A percentile compares a stretch with the other conserved stretches of the same genome.
Evolutionary conservation across 2,113 vertebrate genomes (phyloP).

Genomic region (Pelmatolapia mariae): DNA sequence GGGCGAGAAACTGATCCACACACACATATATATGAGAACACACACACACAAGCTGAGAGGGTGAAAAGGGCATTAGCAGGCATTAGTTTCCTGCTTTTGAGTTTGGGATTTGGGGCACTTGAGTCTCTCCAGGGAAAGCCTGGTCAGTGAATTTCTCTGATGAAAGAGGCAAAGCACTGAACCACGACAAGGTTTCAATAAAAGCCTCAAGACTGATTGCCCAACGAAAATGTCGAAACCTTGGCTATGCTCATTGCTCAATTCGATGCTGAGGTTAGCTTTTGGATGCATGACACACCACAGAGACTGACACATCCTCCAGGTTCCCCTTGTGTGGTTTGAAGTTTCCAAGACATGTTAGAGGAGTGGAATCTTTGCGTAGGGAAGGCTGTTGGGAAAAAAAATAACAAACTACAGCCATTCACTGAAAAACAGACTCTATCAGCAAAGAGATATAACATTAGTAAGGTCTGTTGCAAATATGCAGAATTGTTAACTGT

Average conservation of each 20-base stretch:
- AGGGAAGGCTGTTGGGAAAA: neutral
- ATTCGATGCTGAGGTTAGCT: neutral
- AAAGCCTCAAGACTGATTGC: neutral
- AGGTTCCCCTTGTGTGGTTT: neutral
- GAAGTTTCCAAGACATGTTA: constrained; percentile 19
- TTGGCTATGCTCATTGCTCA: constrained; percentile 5
- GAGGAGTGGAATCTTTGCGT: neutral
- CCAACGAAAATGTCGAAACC: neutral
- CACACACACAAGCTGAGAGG: constrained; percentile 1
- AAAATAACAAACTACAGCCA: neutral
- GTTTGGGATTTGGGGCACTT: constrained; percentile 32
- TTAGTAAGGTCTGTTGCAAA: neutral
- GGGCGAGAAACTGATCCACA: neutral
- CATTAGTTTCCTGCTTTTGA: constrained; percentile 38
- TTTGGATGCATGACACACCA: constrained; percentile 26
- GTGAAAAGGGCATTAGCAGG: constrained; percentile 26
- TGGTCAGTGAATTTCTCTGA: neutral
- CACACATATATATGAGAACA: neutral
- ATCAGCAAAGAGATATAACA: neutral
- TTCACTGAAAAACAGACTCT: neutral
- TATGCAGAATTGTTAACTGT: neutral
- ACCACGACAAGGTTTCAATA: neutral
- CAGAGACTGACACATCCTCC: constrained; percentile 12
- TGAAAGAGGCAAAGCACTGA: constrained; percentile 25
- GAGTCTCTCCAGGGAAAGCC: constrained; percentile 8